phyloP scores from a whole-genome alignment of 2,888 invertebrate genomes.

The Synergus japonicus region DNA sequence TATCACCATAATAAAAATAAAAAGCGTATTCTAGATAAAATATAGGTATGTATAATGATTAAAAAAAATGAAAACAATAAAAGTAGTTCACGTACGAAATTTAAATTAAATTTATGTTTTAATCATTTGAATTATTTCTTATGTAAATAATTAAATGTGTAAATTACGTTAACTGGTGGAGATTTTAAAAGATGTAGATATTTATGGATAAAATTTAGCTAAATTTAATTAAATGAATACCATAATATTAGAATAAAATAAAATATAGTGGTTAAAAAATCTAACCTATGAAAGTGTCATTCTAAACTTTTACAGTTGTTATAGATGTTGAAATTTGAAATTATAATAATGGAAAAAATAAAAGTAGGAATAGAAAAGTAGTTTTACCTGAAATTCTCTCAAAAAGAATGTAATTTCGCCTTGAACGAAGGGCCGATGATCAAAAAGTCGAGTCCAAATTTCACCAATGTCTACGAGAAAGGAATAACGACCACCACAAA shows the following conservation, averaged over 20 bases:
- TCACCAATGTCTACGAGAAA: slow-evolving; percentile 84
- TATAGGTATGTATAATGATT: not conserved
- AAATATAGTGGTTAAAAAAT: not conserved
- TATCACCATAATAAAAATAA: too few species aligned
- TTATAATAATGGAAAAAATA: not conserved
- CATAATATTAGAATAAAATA: not conserved
- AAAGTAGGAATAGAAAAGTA: not conserved
- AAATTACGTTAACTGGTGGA: not conserved
- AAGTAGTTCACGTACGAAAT: not conserved
- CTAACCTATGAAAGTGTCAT: not conserved
- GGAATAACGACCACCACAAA: slow-evolving; percentile 40
- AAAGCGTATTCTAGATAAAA: too few species aligned
- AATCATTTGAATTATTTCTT: not conserved
- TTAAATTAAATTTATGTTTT: not conserved
- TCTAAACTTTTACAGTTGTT: not conserved
- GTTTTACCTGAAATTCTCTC: slow-evolving; percentile 90
- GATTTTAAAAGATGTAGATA: too few species aligned
- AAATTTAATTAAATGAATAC: too few species aligned
- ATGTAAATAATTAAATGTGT: slow-evolving; percentile 11
- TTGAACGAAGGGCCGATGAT: slow-evolving; percentile 90
- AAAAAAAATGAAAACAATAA: not conserved
- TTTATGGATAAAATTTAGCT: too few species aligned
- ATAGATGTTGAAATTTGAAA: not conserved
- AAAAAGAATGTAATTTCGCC: slow-evolving; percentile 91
- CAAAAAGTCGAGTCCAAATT: slow-evolving; percentile 91